Evolutionary conservation across 2,888 invertebrate genomes (phyloP).

Genomic region (Hyppa rectilinea): DNA sequence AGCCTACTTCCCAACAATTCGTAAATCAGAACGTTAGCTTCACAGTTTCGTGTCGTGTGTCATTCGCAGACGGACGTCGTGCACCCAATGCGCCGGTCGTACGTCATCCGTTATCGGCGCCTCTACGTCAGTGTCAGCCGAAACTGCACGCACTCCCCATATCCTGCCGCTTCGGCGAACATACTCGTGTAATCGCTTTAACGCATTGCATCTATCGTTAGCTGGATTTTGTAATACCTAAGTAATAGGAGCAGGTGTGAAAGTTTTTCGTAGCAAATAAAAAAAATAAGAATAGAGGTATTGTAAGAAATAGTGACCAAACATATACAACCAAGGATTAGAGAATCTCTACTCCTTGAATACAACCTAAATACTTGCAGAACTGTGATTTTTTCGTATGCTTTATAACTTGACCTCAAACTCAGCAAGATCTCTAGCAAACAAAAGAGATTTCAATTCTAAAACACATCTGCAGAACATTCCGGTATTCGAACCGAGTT

Average conservation of each 20-base stretch:
- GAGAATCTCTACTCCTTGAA: no score
- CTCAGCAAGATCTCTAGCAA: background rate
- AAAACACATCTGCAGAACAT: background rate
- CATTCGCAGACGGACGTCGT: conserved; percentile 76
- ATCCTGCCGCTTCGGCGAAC: conserved; percentile 67
- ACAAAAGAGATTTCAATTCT: no score
- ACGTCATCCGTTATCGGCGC: conserved; percentile 85
- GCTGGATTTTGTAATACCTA: conserved; percentile 8
- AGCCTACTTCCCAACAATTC: conserved; percentile 41
- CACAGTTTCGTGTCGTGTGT: conserved; percentile 57
- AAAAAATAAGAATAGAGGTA: background rate
- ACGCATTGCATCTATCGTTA: conserved; percentile 18
- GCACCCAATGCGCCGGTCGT: conserved; percentile 81
- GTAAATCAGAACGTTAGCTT: conserved; percentile 43
- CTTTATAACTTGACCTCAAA: background rate
- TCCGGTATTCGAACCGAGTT: background rate
- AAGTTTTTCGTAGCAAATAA: conserved; percentile 3
- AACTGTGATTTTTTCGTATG: background rate
- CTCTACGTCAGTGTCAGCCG: conserved; percentile 83
- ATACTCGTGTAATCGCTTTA: conserved; percentile 47
- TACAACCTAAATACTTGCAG: no score
- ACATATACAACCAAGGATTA: no score
- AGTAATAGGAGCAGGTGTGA: background rate
- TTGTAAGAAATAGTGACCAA: background rate
- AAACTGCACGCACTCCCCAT: conserved; percentile 68